Evolutionary conservation across 2,797 vertebrate genomes (phyloP), one percentile per base, ranked within the genome.

Genomic region (Hoplostethus atlanticus): DNA sequence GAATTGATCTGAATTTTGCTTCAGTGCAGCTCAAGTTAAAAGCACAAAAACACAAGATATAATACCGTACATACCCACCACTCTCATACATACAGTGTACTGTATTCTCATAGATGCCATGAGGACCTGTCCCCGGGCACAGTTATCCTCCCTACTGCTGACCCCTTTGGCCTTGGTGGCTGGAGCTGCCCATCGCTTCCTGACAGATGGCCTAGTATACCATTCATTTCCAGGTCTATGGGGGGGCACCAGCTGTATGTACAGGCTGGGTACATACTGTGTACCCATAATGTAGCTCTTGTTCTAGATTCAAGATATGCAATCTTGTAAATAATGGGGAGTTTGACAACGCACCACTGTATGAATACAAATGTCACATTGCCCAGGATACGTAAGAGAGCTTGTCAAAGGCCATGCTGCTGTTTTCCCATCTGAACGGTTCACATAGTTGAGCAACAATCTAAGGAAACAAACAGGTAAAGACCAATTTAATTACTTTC

Each of bases 171-270:
- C 84, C 75, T 84, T 13, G 10, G 55, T 79, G 54, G 71, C 68
- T 68, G 58, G 68, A 53, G 64, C 64, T 16, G 69, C 77, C 73
- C 17, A 2, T 77, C 79, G 70, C 87, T 88, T 90, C 86, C 86
- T 85, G 89, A 88, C 93, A 94, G 92, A 94, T 93, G 93, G 93
- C 64, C 62, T 75, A 21, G 66, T 68, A 66, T 71, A 51, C 21
- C 57, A 60, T 68, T 76, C 56, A 83, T 77, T 71, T 86, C 77
- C 86, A 73, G 57, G 46, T 60, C 69, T 58, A 65, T 62, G 15
- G 11, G 73, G 28, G 78, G 80, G 82, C 68, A 82, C 84, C 70
- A 85, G 80, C 83, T 86, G 84, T 84, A 83, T 79, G 76, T 87
- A 73, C 77, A 84, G 65, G 64, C 68, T 69, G 55, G 67, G 48